Evolutionary conservation across 2,888 invertebrate genomes (phyloP), one percentile per base, ranked within the genome.

Genomic region (Eilema caniola): DNA sequence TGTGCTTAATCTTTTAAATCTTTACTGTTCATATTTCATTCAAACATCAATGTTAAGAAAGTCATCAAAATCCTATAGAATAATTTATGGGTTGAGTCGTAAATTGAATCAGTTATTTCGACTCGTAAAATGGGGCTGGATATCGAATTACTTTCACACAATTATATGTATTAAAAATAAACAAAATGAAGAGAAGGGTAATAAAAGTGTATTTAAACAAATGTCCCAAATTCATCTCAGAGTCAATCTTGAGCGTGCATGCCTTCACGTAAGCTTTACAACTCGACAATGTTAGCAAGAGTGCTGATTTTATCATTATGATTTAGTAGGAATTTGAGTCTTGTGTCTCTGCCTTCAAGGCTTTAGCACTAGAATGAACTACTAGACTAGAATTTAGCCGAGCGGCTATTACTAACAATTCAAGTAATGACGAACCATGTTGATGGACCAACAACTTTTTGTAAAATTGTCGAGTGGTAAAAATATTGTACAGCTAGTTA

Each of bases 401-500:
- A 53, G 53, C n/a, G 53, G 53, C n/a, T 8, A 53, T 20, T 53
- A 53, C 1, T 53, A 20, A n/a, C n/a, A 53, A 53, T 53, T 1
- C n/a, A n/a, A 53, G 5, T 20, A 5, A 47, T 47, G 10, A 53
- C n/a, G 20, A 4, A 37, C 3, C 3, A 37, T 41, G 23, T 62
- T 28, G 28, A 0, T 47, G 47, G 1, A 53, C n/a, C n/a, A 53
- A 53, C 53, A 53, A n/a, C 20, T 47, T 69, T 73, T 66, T 33
- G 16, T 64, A 64, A 59, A 60, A 74, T 70, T 71, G 65, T 78
- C 76, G 77, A 73, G 74, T 75, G 71, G 75, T 81, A 84, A 79
- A 81, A 24, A 66, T 69, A 69, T 66, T 65, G 77, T 89, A 90
- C 89, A 91, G 90, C 86, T 33, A 67, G 70, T 76, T 86, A 86